phyloP scores from a whole-genome alignment of 2,888 invertebrate species.

The Trypoxylon attenuatum region DNA sequence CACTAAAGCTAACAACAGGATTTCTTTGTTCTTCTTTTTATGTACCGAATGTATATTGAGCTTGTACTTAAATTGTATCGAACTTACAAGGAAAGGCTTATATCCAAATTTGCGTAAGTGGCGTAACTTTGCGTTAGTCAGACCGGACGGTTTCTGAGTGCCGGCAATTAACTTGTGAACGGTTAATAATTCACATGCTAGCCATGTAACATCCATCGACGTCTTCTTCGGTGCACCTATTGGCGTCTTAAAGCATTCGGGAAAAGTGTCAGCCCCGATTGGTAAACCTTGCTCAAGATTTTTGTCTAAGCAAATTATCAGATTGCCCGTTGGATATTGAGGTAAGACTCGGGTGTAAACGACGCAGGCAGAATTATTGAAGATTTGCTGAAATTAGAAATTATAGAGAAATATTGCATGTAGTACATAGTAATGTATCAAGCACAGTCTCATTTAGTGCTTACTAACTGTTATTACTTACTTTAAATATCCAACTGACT shows the following conservation, averaged over 20 bases:
- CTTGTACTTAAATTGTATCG: too few species aligned
- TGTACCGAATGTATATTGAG: too few species aligned
- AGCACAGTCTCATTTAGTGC: too few species aligned
- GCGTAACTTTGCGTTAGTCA: background rate
- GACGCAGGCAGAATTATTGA: background rate
- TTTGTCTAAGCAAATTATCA: background rate
- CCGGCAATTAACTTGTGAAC: background rate
- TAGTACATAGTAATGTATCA: background rate
- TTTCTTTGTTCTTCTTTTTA: too few species aligned
- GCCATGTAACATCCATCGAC: background rate
- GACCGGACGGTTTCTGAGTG: background rate
- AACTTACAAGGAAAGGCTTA: background rate
- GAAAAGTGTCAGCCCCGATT: background rate
- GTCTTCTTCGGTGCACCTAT: background rate
- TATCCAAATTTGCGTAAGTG: background rate
- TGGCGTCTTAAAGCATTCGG: background rate
- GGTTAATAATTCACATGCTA: background rate
- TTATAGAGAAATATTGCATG: background rate
- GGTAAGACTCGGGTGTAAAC: background rate
- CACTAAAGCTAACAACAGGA: background rate
- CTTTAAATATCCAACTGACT: background rate
- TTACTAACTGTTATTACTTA: too few species aligned
- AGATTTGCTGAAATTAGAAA: background rate
- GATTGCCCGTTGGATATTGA: background rate
- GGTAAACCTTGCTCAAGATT: background rate